Evolutionary conservation across 2,888 invertebrate genomes (phyloP).

Genomic region (Psococerastis gibbosa): DNA sequence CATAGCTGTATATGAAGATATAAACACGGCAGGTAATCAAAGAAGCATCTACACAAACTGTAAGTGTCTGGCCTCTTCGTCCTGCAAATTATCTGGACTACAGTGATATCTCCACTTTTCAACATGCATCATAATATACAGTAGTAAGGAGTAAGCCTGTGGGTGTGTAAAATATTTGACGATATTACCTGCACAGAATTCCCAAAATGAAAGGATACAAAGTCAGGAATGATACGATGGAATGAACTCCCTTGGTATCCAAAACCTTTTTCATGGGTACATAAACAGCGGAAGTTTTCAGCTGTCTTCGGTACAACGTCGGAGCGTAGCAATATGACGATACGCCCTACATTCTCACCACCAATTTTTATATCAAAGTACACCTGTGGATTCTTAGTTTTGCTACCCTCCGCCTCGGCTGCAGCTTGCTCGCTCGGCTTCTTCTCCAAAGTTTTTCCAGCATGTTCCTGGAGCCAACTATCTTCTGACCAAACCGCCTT

Average conservation of each 20-base stretch:
- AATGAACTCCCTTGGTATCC: conserved; percentile 84
- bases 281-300: conserved; percentile 80
- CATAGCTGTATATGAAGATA: no score
- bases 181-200: no score
- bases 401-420: conserved; percentile 23
- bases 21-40: no score
- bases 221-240: conserved; percentile 93
- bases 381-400: conserved; percentile 9
- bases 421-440: conserved; percentile 27
- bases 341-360: conserved; percentile 67
- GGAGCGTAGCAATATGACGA: conserved; percentile 77
- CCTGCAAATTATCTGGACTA: no score
- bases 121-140: no score
- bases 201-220: conserved; percentile 53
- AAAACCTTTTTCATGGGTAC: conserved; percentile 92
- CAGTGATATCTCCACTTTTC: no score
- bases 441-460: conserved; percentile 62
- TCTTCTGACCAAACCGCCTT: conserved; percentile 97
- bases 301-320: conserved; percentile 93
- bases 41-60: no score
- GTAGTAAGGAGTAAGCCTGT: no score
- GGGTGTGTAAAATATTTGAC: no score
- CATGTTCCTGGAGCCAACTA: conserved; percentile 93
- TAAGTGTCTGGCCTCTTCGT: no score
- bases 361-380: conserved; percentile 35